Conservation (phyloP, 1,140 invertebrate genomes). For the Hyposmocoma kahamanoa region DNA sequence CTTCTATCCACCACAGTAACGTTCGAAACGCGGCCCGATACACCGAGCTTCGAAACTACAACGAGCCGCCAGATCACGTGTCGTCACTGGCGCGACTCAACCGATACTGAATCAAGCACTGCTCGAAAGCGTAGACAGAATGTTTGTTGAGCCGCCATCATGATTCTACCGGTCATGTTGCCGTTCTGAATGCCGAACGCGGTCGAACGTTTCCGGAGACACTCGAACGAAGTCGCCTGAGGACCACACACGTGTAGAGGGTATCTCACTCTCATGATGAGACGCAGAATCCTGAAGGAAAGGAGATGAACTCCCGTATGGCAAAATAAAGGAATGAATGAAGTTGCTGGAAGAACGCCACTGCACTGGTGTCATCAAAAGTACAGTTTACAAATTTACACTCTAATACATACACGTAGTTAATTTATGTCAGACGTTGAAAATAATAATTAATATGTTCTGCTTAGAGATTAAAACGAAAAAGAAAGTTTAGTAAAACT, state of each 20-base stretch:
- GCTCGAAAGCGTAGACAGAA: constrained; percentile 45
- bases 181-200: constrained; percentile 46
- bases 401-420: too few relatives aligned
- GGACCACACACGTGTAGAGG: constrained; percentile 65
- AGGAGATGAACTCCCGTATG: constrained; percentile 37
- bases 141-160: constrained; percentile 70
- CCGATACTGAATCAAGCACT: constrained; percentile 56
- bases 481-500: too few relatives aligned
- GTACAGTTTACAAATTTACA: too few relatives aligned
- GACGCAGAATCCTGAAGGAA: constrained; percentile 26
- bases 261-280: constrained; percentile 43
- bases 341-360: constrained; percentile 36
- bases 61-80: constrained; percentile 34
- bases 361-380: too few relatives aligned
- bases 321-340: constrained; percentile 63
- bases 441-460: too few relatives aligned
- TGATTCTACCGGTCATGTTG: constrained; percentile 63
- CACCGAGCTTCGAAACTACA: constrained; percentile 45
- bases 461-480: too few relatives aligned
- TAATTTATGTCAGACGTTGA: too few relatives aligned
- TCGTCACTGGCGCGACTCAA: constrained; percentile 49
- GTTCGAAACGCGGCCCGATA: constrained; percentile 54
- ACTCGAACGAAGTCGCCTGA: constrained; percentile 31
- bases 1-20: constrained; percentile 56
- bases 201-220: constrained; percentile 36